phyloP scores from a whole-genome alignment of 2,113 vertebrate species.

The Casuarius casuarius region DNA sequence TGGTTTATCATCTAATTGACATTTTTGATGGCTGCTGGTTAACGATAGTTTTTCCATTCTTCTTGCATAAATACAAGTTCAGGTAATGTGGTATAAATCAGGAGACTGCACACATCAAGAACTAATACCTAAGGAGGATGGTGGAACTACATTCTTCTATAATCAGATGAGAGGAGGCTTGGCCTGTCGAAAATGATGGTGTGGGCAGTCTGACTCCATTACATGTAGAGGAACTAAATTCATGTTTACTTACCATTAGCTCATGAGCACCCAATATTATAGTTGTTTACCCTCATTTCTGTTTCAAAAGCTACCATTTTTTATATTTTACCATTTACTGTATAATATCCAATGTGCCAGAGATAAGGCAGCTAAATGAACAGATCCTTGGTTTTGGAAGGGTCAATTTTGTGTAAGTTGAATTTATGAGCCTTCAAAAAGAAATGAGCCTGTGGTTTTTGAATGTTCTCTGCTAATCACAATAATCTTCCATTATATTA shows the following conservation, averaged over 20 bases:
- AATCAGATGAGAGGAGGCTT: background rate
- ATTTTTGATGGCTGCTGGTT: background rate
- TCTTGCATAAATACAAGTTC: background rate
- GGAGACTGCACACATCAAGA: background rate
- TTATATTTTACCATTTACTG: background rate
- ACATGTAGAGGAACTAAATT: background rate
- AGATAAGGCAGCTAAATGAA: background rate
- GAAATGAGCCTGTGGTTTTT: slow-evolving; percentile 3
- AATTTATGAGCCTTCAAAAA: background rate
- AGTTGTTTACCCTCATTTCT: background rate
- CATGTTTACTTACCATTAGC: background rate
- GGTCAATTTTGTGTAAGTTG: background rate
- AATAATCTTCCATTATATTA: background rate
- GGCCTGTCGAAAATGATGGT: background rate
- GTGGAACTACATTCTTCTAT: background rate
- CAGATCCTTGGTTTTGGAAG: background rate
- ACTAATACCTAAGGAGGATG: background rate
- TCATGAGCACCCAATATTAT: background rate
- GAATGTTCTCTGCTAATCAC: slow-evolving; percentile 3
- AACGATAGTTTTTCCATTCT: background rate
- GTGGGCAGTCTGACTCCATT: background rate
- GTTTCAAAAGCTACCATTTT: background rate
- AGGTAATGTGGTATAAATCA: background rate
- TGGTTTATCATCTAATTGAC: background rate
- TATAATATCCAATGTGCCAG: background rate